Conservation (phyloP, 2,888 invertebrate genomes). For the Elmis aenea region DNA sequence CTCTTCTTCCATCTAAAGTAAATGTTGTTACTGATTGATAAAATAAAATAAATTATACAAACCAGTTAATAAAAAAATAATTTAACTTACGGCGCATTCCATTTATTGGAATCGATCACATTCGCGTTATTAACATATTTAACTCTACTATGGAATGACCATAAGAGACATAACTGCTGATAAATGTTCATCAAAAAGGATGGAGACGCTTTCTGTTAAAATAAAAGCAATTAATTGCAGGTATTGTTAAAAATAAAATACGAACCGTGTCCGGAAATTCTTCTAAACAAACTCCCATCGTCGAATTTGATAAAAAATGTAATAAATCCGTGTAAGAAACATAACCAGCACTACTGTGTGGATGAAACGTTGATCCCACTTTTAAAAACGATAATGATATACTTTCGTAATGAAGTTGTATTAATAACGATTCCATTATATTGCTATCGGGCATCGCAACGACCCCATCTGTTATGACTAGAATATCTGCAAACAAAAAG, state of each 20-base stretch:
- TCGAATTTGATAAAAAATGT: conserved; percentile 69
- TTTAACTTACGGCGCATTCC: conserved; percentile 12
- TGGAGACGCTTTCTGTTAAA: conserved; percentile 35
- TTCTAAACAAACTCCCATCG: conserved; percentile 65
- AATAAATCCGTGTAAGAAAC: conserved; percentile 70
- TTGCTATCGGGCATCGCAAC: conserved; percentile 66
- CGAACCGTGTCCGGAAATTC: conserved; percentile 52
- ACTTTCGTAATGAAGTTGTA: conserved; percentile 67
- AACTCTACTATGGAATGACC: conserved; percentile 31
- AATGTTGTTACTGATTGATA: no score
- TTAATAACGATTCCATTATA: conserved; percentile 65
- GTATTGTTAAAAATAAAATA: conserved; percentile 40
- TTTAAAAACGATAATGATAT: conserved; percentile 73
- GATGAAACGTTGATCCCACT: conserved; percentile 62
- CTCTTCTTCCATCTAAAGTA: no score
- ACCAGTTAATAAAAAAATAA: background rate
- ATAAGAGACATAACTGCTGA: conserved; percentile 35
- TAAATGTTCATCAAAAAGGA: conserved; percentile 40
- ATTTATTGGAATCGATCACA: conserved; percentile 6
- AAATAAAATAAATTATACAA: background rate
- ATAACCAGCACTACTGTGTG: conserved; percentile 62
- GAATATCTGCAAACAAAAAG: conserved; percentile 52
- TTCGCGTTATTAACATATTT: conserved; percentile 7
- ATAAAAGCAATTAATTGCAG: conserved; percentile 4
- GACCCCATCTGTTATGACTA: conserved; percentile 71